Base-by-base conservation (phyloP, 1,140 invertebrate genomes). In the Diachasmimorpha longicaudata region DNA sequence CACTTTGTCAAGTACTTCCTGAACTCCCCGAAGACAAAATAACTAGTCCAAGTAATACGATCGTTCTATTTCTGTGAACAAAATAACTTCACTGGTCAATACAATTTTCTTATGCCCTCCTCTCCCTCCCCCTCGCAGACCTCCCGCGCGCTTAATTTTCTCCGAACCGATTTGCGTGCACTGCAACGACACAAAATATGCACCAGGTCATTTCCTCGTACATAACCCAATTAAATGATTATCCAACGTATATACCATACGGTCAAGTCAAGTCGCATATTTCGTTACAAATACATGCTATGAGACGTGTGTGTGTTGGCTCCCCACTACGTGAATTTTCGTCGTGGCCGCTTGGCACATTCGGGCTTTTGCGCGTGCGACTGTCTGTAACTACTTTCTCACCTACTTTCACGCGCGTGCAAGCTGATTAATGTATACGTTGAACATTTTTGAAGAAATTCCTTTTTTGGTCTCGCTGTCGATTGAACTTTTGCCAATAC, bases 221-320 rank as follows among this genome's bases (percentile, higher is more conserved):
- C 85, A 83, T 86, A 89, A 87, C 86, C 87, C 78, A 88, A 88
- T 89, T 89, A 86, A 81, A 76, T 80, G 86, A 88, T 88, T 88
- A 88, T 85, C 86, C 83, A 87, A 52, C 23, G 58, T 63, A 63
- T 63, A 63, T 63, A 63, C 58, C 58, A 63, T 63, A 63, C 58
- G 58, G 23, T 63, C 58, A 63, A 63, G 23, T 63, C 58, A 63
- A 63, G 58, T 25, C 58, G 58, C 58, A 25, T 25, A 25, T 52
- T 63, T 63, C 58, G 58, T 63, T 63, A 8, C 39, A 13, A 42
- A 10, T 19, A 13, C 58, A 25, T 19, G 23, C 19, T 10, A 10
- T 16, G 10, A 46, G 10, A n/a, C 11, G 44, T 31, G 19, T 55
- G n/a, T 55, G 42, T 37, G 21, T 63, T 23, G 23, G 0, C 58